phyloP scores from a whole-genome alignment of 2,113 vertebrate genomes.

The Canis aureus region DNA sequence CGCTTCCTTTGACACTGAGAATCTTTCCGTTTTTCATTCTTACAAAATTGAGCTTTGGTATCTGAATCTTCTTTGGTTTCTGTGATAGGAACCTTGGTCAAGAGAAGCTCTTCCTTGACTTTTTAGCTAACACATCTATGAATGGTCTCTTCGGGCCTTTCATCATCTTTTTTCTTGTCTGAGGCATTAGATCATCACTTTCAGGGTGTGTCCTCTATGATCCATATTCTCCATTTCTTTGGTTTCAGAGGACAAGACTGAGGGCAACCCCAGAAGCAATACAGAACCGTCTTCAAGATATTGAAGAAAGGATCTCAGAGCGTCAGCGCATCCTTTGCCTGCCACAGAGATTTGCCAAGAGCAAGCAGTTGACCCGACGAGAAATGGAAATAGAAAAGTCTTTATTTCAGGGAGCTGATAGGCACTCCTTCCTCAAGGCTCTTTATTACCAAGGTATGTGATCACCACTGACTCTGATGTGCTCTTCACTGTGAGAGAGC shows the following conservation, averaged over 20 bases:
- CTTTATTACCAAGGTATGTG: slow-evolving; percentile 95
- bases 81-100: background rate
- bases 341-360: slow-evolving; percentile 95
- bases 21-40: slow-evolving; percentile 59
- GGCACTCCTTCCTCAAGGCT: slow-evolving; percentile 92
- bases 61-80: slow-evolving; percentile 51
- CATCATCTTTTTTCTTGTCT: slow-evolving; percentile 38
- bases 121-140: slow-evolving; percentile 25
- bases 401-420: slow-evolving; percentile 95
- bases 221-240: slow-evolving; percentile 43
- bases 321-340: slow-evolving; percentile 91
- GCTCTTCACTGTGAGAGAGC: slow-evolving; percentile 62
- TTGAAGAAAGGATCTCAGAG: slow-evolving; percentile 93
- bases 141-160: slow-evolving; percentile 22
- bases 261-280: slow-evolving; percentile 91
- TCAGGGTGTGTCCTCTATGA: slow-evolving; percentile 31
- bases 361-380: slow-evolving; percentile 92
- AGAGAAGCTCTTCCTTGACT: slow-evolving; percentile 8
- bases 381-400: slow-evolving; percentile 98
- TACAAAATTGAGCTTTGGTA: slow-evolving; percentile 20
- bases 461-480: slow-evolving; percentile 48
- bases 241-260: slow-evolving; percentile 88
- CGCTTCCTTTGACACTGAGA: slow-evolving; percentile 35
- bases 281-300: slow-evolving; percentile 91
- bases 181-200: slow-evolving; percentile 29